phyloP scores from a whole-genome alignment of 1,140 invertebrate genomes.

The Pemphigus obesinymphae region DNA sequence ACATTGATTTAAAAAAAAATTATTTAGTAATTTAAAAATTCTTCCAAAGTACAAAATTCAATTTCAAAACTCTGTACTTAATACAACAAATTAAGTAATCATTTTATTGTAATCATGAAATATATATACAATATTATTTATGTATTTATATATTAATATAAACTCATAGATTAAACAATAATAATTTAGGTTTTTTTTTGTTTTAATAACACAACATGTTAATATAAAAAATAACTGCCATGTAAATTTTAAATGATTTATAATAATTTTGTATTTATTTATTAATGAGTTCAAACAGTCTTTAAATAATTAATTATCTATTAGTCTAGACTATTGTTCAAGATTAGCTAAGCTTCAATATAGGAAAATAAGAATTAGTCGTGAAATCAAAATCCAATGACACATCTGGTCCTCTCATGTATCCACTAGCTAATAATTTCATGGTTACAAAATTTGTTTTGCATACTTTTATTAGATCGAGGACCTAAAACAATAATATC shows the following conservation, averaged over 20 bases:
- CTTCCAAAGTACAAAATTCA: too few species aligned
- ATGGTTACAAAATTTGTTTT: conserved; percentile 94
- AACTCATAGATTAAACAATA: background rate
- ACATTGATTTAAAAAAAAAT: too few species aligned
- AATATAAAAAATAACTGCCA: background rate
- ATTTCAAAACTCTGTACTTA: too few species aligned
- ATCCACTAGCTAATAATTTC: conserved; percentile 83
- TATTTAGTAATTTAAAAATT: too few species aligned
- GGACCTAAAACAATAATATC: conserved; percentile 62
- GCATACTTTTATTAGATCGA: conserved; percentile 75
- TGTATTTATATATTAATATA: background rate
- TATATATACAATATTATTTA: background rate
- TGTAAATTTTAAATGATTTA: conserved; percentile 7
- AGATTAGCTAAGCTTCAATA: conserved; percentile 65
- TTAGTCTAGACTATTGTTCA: conserved; percentile 13
- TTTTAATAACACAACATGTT: conserved; percentile 6
- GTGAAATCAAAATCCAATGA: conserved; percentile 88
- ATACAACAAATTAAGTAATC: background rate
- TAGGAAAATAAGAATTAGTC: conserved; percentile 81
- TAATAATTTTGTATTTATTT: conserved; percentile 7
- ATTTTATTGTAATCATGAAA: background rate
- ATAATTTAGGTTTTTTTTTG: background rate
- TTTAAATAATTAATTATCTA: conserved; percentile 26
- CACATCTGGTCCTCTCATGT: conserved; percentile 76
- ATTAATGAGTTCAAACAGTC: conserved; percentile 28